Evolutionary conservation across 2,797 vertebrate species (phyloP).

Genomic region (Malurus splendens): DNA sequence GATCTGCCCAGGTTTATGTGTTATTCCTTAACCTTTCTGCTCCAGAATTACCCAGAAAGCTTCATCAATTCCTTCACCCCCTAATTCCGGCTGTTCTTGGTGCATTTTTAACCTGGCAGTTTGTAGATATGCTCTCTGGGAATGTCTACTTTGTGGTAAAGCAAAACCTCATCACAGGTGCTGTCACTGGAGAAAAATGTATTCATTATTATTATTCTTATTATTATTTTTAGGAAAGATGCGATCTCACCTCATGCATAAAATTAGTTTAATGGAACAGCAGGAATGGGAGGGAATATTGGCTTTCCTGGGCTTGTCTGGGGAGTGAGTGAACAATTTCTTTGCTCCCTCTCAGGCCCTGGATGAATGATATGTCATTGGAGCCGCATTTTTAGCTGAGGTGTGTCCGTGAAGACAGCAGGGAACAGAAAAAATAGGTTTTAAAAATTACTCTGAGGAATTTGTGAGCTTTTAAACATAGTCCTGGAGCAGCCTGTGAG

Average conservation of each 20-base stretch:
- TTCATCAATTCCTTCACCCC: background rate
- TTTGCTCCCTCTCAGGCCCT: background rate
- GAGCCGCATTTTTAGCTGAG: background rate
- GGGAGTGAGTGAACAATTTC: background rate
- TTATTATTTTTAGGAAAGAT: conserved; percentile 37
- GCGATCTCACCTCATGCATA: conserved; percentile 54
- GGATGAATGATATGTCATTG: background rate
- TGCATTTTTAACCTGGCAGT: background rate
- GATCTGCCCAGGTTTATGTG: accelerated
- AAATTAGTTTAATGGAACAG: conserved; percentile 59
- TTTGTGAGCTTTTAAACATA: background rate
- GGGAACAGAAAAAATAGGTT: background rate
- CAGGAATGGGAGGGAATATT: conserved; percentile 20
- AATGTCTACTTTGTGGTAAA: background rate
- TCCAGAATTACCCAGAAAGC: background rate
- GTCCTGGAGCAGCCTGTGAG: background rate
- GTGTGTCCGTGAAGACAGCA: background rate
- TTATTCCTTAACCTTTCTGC: background rate
- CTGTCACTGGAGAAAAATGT: conserved; percentile 49
- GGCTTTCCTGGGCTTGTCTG: background rate
- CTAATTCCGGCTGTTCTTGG: background rate
- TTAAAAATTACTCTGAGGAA: background rate
- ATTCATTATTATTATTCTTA: conserved; percentile 23
- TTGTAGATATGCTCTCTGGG: background rate
- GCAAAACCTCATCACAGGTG: background rate